A percentile compares a stretch with the other conserved stretches of the same genome.
phyloP scores from a whole-genome alignment of 2,797 vertebrate species.

The Spinibarbus caldwelli region DNA sequence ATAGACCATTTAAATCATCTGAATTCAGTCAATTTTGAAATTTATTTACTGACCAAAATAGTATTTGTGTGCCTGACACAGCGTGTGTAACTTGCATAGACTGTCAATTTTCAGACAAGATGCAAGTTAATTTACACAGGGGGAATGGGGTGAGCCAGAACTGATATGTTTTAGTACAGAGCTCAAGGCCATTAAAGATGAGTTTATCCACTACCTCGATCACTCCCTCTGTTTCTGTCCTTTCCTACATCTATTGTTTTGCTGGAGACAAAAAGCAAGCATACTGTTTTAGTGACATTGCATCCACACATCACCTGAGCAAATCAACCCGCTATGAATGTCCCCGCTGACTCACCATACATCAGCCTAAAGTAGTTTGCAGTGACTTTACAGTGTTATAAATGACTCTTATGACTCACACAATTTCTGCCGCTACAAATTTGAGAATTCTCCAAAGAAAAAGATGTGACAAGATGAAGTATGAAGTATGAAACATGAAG shows the following conservation, averaged over 20 bases:
- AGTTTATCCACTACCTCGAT: not conserved
- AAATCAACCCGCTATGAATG: not conserved
- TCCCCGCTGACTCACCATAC: not conserved
- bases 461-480: not conserved
- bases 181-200: not conserved
- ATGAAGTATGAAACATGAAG: no score
- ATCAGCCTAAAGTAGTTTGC: not conserved
- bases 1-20: not conserved
- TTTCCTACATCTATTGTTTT: not conserved
- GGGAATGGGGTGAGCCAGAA: not conserved
- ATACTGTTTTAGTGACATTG: not conserved
- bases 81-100: not conserved
- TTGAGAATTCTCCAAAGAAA: not conserved
- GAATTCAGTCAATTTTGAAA: not conserved
- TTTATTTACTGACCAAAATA: not conserved
- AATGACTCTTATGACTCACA: not conserved
- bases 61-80: not conserved
- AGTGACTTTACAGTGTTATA: constrained; percentile 7
- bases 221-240: not conserved
- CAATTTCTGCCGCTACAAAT: not conserved
- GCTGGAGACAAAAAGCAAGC: not conserved
- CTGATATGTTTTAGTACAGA: not conserved
- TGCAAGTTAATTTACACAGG: not conserved
- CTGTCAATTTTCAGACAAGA: not conserved
- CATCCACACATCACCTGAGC: not conserved